These are phyloP conservation scores for Lepidochrysops patricia DNA, from an alignment of 2,888 invertebrate genomes.

Conservation along the genomic window DNA sequence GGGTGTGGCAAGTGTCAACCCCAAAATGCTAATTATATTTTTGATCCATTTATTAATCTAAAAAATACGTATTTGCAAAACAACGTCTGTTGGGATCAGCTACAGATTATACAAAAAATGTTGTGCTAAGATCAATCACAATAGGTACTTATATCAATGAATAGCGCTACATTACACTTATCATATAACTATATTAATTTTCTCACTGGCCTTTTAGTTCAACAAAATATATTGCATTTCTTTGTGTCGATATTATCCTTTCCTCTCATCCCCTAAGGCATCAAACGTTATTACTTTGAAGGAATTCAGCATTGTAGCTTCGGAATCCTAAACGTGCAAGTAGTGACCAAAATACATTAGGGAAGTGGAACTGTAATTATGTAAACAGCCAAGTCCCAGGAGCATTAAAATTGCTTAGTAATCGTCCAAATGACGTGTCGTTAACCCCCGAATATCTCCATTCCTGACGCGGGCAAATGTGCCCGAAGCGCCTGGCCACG, in stretches of 20 bases:
- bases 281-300: neutral
- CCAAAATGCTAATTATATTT: too few species aligned
- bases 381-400: slow-evolving; percentile 7
- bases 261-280: neutral
- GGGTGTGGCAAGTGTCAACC: too few species aligned
- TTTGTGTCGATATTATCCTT: neutral
- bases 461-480: neutral
- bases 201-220: too few species aligned
- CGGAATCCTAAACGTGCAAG: neutral
- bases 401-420: slow-evolving; percentile 10
- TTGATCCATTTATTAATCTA: too few species aligned
- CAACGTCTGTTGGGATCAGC: too few species aligned
- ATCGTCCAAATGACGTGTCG: slow-evolving; percentile 8
- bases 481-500: neutral
- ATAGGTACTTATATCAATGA: too few species aligned
- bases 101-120: too few species aligned
- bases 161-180: too few species aligned
- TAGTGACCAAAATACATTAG: slow-evolving; percentile 6
- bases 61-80: too few species aligned
- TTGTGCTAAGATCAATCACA: too few species aligned
- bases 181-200: too few species aligned
- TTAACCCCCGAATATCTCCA: slow-evolving; percentile 4
- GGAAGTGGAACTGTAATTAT: slow-evolving; percentile 9
- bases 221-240: neutral
- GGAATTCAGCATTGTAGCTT: neutral